Base-by-base conservation (phyloP, 2,888 invertebrate species). In the Dynastes grantii region DNA sequence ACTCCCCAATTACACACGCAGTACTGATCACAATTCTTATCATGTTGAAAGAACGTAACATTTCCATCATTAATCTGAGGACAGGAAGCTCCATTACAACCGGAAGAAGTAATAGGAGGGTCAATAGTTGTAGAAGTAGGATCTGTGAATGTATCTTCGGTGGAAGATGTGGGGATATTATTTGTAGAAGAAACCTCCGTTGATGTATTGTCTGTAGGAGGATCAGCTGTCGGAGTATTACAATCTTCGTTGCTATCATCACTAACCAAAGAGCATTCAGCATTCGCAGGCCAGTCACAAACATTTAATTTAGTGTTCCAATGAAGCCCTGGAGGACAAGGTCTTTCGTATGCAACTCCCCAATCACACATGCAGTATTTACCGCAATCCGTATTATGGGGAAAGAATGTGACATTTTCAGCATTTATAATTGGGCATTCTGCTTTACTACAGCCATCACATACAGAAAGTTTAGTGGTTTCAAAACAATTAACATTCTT, bases 11-110 rank as follows among this genome's bases (percentile, higher is more conserved):
- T 53, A 27, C 81, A 81, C 68, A 70, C 65, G 45, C 77, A 81
- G 51, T 53, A 68, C 61, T 81, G 79, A 0, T 63, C 65, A 63
- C 83, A 83, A 61, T 22, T 61, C n/a, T 80, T 76, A 45, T 80
- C 77, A 29, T 80, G 80, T 22, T 80, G 77, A 37, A 68, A 79
- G 40, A 79, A 58, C 27, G 55, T 37, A 9, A 58, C 55, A 37
- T 64, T 68, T 27, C 27, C 76, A 27, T 63, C 76, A 8, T 70
- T 76, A 49, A 37, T 13, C n/a, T 70, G 16, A 49, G 79, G 79
- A 53, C 79, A 79, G 51, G 68, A 67, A 49, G 8, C 49, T 22
- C 13, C 16, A 8, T 65, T 27, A 55, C 58, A 68, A 68, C 27
- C 51, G 11, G 51, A 45, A 22, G 49, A 22, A n/a, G 27, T 49